Base-by-base conservation (phyloP, 2,113 vertebrate species). In the Petrocephalus microphthalmus region DNA sequence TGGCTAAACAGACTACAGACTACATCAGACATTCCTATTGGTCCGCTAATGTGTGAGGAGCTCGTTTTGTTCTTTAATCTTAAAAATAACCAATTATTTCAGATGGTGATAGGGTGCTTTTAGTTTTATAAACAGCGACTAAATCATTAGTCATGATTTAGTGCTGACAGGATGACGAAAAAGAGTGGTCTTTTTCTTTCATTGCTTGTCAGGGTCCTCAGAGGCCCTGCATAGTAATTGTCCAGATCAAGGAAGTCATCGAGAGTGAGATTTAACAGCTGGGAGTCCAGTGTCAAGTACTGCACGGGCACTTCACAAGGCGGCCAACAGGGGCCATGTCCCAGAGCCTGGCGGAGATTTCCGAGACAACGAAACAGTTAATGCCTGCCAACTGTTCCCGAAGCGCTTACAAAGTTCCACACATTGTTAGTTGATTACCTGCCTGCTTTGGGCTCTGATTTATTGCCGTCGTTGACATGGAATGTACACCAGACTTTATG, bases 161-260 rank as follows among this genome's bases (percentile, higher is more conserved):
- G 45, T 57, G 33, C 53, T 37, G 37, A 60, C n/a, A 19, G 85
- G 57, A 25, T 53, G 17, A 53, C 5, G 3, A 37, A 84, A 20
- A 87, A 52, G 47, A 20, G 33, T 53, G 87, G 92, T 93, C 92
- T 93, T 92, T 54, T n/a, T 33, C 71, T 13, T 56, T 82, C 25
- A 91, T 92, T 92, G 94, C 92, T 93, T 88, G 52, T 53, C 54
- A 84, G 91, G 91, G 91, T 92, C 89, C 92, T 87, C 87, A 86
- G 88, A 91, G 90, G 88, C 88, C 89, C 90, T 85, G 89, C 91
- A 85, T 93, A 88, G 84, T 90, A 90, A 89, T 92, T 90, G 89
- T 88, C 47, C 87, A 92, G 91, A 92, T 93, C 91, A 93, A 90
- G 92, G 90, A 87, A 89, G 88, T 86, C 90, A 91, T 90, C 87